Conservation (phyloP, 30 jellyfish, hydroid and myxozoan genomes). For the Hydra vulgaris region DNA sequence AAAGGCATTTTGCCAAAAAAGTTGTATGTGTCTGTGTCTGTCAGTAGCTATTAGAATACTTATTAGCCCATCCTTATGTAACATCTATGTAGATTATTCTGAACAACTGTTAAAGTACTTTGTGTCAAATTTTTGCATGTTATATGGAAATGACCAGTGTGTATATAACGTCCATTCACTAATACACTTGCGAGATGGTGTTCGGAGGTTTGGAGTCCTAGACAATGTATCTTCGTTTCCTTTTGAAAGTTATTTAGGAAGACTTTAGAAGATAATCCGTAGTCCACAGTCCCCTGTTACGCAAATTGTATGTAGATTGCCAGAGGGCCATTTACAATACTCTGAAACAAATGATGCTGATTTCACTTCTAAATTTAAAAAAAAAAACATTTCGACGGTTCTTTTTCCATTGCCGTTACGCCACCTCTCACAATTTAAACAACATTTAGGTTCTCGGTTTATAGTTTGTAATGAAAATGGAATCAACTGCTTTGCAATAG, state of each 20-base stretch:
- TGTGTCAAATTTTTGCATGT: background rate
- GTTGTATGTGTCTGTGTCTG: background rate
- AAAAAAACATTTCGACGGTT: background rate
- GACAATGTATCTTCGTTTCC: background rate
- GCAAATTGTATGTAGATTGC: background rate
- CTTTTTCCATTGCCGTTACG: background rate
- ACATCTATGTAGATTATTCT: background rate
- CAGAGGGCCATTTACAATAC: background rate
- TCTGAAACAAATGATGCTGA: background rate
- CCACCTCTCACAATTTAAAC: background rate
- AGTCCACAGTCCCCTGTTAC: background rate
- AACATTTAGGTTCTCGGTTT: background rate
- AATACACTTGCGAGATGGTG: background rate
- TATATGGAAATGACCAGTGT: background rate
- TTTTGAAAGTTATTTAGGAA: background rate
- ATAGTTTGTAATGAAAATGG: background rate
- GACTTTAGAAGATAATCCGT: background rate
- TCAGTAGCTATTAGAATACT: background rate
- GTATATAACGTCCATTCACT: background rate
- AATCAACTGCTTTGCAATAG: background rate
- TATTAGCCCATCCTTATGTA: background rate
- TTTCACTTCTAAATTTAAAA: background rate
- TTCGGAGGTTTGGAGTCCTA: background rate
- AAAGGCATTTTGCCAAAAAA: background rate
- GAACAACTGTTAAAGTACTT: background rate